Base-by-base conservation (phyloP, 1,140 invertebrate genomes). In the Drosophila micromelanica region DNA sequence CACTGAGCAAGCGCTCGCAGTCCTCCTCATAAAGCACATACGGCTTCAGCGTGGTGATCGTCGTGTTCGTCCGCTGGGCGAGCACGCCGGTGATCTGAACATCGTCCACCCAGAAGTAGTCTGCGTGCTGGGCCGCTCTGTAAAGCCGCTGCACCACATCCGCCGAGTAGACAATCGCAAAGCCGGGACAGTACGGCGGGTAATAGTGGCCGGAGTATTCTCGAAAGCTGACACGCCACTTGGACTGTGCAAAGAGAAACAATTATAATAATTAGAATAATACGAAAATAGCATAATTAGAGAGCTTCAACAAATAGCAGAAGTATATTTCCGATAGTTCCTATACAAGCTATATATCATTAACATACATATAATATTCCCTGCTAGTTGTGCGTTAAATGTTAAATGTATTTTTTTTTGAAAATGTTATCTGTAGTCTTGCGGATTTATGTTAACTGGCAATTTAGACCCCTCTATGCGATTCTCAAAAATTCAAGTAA, bases 101-200 rank as follows among this genome's bases (percentile, higher is more conserved):
- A 92, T 97, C 96, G 90, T 97, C 96, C 49, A 97, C 96, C 97
- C 97, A 97, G 93, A 97, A 97, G 91, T 95, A 97, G 5, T 93
- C 92, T 9, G 93, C 74, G 46, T 90, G 93, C 84, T 96, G 95
- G 2, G 95, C 95, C 60, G 94, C 93, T 59, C 92, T 92, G 67
- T 96, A 96, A n/a, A 96, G 82, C 15, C 93, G 90, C 74, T 94
- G 94, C 23, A 95, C 94, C 38, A 95, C 95, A 92, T 96, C 95
- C 11, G 94, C 93, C 0, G 96, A 95, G 76, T 96, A 96, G 5
- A 97, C 81, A 17, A 96, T 94, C 4, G 94, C 95, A 95, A 95
- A 97, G 13, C 97, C 97, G 4, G 94, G 93, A 90, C 96, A 96
- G 81, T 96, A 96, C 4, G 93, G 91, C 13, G 96, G 96, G 92